A percentile compares a stretch with the other conserved stretches of the same genome.
Conservation (phyloP, 1,140 invertebrate species). For the Orchesella cincta region DNA sequence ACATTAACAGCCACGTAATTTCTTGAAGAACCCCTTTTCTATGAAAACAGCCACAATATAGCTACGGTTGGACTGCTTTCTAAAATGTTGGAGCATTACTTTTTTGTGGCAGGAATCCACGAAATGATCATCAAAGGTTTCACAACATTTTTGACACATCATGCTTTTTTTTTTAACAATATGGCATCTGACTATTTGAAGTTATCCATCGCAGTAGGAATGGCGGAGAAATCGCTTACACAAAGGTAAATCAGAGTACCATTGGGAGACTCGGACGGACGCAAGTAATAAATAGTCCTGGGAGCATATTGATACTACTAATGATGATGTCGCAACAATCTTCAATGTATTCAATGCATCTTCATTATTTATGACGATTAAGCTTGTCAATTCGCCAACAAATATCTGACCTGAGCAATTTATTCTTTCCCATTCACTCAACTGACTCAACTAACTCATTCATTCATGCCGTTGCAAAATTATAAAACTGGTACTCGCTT, state of each 20-base stretch:
- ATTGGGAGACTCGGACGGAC: too few relatives aligned
- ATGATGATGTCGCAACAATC: slow-evolving; percentile 12
- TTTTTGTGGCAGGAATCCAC: not conserved
- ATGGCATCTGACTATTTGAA: not conserved
- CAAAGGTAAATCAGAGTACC: too few relatives aligned
- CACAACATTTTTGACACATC: not conserved
- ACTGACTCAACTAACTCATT: too few relatives aligned
- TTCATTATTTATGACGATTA: too few relatives aligned
- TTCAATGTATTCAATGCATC: not conserved
- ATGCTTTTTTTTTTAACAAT: not conserved
- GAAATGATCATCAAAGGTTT: not conserved
- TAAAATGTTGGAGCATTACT: slow-evolving; percentile 11
- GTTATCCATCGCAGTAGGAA: not conserved
- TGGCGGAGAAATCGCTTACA: not conserved
- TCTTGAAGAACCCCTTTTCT: not conserved
- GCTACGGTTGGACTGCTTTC: slow-evolving; percentile 24
- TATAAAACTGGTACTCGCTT: too few relatives aligned
- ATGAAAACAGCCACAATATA: not conserved
- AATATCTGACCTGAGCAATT: too few relatives aligned
- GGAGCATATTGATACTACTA: not conserved
- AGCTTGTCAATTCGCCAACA: too few relatives aligned
- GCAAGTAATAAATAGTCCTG: too few relatives aligned
- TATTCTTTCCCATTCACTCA: too few relatives aligned
- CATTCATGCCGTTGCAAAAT: too few relatives aligned
- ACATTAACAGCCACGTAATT: too few relatives aligned